Evolutionary conservation across 2,113 vertebrate genomes (phyloP).

Genomic region (Rhinoderma darwinii): DNA sequence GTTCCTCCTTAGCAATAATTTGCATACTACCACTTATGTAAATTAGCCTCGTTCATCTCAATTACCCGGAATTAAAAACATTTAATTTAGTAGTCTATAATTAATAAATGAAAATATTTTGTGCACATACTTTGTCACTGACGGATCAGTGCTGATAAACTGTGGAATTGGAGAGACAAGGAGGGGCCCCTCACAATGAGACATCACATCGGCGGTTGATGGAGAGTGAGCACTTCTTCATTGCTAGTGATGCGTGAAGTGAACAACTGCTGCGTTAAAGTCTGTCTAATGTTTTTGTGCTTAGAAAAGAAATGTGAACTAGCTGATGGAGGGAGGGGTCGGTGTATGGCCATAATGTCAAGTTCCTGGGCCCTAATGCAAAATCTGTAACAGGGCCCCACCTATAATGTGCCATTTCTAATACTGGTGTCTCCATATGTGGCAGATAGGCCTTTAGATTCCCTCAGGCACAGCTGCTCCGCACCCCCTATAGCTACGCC

Average conservation of each 20-base stretch:
- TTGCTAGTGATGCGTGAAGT: background rate
- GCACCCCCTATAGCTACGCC: too few relatives aligned
- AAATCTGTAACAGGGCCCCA: too few relatives aligned
- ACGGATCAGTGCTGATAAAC: background rate
- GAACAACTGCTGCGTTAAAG: constrained; percentile 37
- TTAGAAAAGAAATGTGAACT: background rate
- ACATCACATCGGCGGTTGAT: background rate
- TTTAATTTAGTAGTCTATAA: background rate
- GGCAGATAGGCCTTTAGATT: too few relatives aligned
- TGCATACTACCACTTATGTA: too few relatives aligned
- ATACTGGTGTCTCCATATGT: too few relatives aligned
- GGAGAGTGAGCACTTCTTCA: constrained; percentile 15
- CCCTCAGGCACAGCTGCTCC: too few relatives aligned
- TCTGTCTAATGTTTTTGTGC: background rate
- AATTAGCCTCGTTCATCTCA: too few relatives aligned
- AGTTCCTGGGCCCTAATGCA: background rate
- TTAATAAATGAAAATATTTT: background rate
- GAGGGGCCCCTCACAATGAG: background rate
- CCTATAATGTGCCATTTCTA: too few relatives aligned
- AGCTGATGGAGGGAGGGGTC: background rate
- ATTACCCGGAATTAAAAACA: background rate
- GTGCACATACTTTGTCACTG: background rate
- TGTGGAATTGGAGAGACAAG: background rate
- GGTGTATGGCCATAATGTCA: background rate
- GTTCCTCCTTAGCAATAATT: too few relatives aligned